A percentile compares a stretch with the other conserved stretches of the same genome.
These are phyloP conservation scores for Nymphalis polychloros DNA, from an alignment of 2,888 invertebrate genomes.

Conservation along the genomic window DNA sequence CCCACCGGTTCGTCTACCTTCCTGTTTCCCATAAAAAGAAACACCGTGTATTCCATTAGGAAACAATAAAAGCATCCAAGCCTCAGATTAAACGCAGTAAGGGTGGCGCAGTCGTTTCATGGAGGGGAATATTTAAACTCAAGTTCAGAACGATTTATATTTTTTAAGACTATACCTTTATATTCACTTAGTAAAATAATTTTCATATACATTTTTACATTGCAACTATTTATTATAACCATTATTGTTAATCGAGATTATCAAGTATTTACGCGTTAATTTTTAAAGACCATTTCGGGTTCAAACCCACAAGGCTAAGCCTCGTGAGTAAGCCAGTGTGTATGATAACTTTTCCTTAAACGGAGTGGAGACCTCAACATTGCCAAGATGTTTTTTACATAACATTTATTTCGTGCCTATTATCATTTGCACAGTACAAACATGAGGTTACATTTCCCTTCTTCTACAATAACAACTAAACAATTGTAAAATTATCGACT, in stretches of 20 bases:
- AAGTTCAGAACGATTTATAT: conserved; percentile 4
- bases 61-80: conserved; percentile 12
- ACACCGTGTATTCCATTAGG: conserved; percentile 7
- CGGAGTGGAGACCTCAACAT: too few relatives aligned
- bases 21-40: conserved; percentile 7
- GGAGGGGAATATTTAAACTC: background rate
- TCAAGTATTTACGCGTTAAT: background rate
- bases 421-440: too few relatives aligned
- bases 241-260: background rate
- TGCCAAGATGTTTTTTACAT: too few relatives aligned
- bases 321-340: background rate
- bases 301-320: background rate
- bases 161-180: background rate
- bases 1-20: background rate
- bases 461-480: too few relatives aligned
- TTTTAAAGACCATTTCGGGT: background rate
- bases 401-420: too few relatives aligned
- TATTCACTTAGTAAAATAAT: background rate
- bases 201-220: too few relatives aligned
- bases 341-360: background rate
- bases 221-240: too few relatives aligned
- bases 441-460: too few relatives aligned
- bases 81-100: conserved; percentile 3
- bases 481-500: too few relatives aligned
- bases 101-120: background rate